Percentiles rank a stretch among this genome's conserved stretches.
Evolutionary conservation across 2,797 vertebrate genomes (phyloP).

Genomic region (Hoplostethus mediterraneus): DNA sequence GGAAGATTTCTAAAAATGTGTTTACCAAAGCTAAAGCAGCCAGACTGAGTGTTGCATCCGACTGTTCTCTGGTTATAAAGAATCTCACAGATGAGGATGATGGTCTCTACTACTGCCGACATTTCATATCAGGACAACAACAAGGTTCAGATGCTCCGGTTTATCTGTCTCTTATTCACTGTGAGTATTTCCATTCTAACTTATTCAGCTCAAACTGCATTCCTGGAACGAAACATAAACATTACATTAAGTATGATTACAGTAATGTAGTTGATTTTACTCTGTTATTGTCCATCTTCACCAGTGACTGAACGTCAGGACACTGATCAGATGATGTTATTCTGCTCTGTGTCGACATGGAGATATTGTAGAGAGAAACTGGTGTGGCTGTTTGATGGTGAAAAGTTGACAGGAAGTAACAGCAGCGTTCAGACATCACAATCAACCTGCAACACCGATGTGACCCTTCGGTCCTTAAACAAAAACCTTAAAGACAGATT

Average conservation of each 20-base stretch:
- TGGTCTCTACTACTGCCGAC: not conserved
- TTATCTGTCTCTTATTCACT: constrained; percentile 1
- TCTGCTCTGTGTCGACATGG: not conserved
- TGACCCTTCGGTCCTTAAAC: no score
- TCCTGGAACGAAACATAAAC: no score
- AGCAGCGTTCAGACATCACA: no score
- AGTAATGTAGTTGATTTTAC: not conserved
- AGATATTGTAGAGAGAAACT: no score
- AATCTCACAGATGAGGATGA: not conserved
- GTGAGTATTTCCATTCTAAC: constrained; percentile 37
- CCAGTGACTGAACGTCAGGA: not conserved
- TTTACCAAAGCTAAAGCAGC: not conserved
- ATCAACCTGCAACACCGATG: no score
- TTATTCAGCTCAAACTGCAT: not conserved
- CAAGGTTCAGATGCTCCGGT: accelerated
- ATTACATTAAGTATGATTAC: no score
- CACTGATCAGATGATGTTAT: accelerated
- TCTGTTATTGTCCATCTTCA: constrained; percentile 4
- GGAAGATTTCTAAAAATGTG: not conserved
- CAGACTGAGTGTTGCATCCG: constrained; percentile 26
- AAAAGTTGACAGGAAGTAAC: no score
- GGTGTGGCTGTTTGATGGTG: no score
- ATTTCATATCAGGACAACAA: not conserved
- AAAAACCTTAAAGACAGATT: no score
- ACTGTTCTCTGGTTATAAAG: constrained; percentile 56